phyloP scores from a whole-genome alignment of 2,888 invertebrate genomes.

The Tachystola acroxantha region DNA sequence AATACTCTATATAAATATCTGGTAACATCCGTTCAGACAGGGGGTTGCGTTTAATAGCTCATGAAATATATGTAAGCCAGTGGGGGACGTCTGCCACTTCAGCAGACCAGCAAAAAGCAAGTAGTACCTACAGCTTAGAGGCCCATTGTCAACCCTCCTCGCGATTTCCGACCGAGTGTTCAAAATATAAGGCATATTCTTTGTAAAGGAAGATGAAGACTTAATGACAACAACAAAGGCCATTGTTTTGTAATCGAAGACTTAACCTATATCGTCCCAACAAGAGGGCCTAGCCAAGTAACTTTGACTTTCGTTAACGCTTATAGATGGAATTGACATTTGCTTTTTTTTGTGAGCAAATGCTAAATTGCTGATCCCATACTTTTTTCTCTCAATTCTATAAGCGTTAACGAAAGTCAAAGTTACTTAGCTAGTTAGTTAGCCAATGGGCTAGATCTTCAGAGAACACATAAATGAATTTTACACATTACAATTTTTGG shows the following conservation, averaged over 20 bases:
- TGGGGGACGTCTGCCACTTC: constrained; percentile 53
- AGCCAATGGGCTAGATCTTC: too few species aligned
- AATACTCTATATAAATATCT: constrained; percentile 2
- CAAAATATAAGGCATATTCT: constrained; percentile 44
- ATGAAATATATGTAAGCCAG: constrained; percentile 76
- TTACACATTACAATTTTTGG: too few species aligned
- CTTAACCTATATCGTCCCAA: too few species aligned
- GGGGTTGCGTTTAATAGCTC: constrained; percentile 73
- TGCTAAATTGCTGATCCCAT: too few species aligned
- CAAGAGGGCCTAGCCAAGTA: too few species aligned
- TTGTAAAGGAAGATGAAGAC: constrained; percentile 27
- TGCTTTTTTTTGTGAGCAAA: too few species aligned
- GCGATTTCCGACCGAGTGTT: constrained; percentile 57
- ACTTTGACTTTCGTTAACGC: too few species aligned
- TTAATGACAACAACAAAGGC: constrained; percentile 15
- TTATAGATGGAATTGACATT: too few species aligned
- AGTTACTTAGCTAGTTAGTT: too few species aligned
- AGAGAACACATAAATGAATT: too few species aligned
- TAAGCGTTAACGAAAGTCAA: too few species aligned
- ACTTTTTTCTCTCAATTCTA: too few species aligned
- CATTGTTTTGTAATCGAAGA: constrained; percentile 9
- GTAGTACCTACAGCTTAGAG: constrained; percentile 42
- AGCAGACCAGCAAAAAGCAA: constrained; percentile 45
- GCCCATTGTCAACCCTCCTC: constrained; percentile 53
- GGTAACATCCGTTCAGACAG: constrained; percentile 28